Evolutionary conservation across 1,140 invertebrate species (phyloP).

Genomic region (Bombyx mandarina): DNA sequence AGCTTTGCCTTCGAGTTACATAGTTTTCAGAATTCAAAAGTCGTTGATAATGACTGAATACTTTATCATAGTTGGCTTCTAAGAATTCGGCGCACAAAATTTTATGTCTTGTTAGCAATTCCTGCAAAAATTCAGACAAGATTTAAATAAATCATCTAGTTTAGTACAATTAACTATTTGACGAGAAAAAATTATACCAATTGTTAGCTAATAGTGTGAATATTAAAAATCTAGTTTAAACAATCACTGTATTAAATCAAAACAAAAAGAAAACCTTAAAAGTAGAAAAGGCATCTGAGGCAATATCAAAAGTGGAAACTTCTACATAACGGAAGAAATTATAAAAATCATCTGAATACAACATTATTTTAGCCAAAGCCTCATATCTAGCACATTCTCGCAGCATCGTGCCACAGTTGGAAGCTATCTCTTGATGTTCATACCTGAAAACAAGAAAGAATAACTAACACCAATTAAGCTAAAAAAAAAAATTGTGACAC

Average conservation of each 20-base stretch:
- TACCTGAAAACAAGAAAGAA: constrained; percentile 78
- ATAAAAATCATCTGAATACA: constrained; percentile 98
- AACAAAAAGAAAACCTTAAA: constrained; percentile 86
- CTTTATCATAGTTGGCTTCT: constrained; percentile 98
- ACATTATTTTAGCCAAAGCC: constrained; percentile 97
- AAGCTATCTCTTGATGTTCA: constrained; percentile 98
- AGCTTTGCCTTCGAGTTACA: constrained; percentile 96
- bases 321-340: constrained; percentile 99
- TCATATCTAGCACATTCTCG: constrained; percentile 98
- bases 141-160: constrained; percentile 2
- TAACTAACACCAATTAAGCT: not conserved
- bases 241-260: too few relatives aligned
- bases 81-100: constrained; percentile 97
- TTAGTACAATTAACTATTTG: not conserved
- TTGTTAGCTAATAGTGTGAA: too few relatives aligned
- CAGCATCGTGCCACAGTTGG: constrained; percentile 99
- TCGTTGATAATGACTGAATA: constrained; percentile 97
- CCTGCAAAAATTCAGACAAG: constrained; percentile 74
- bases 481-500: not conserved
- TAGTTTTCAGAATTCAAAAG: constrained; percentile 99
- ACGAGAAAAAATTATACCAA: not conserved
- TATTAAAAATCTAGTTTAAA: too few relatives aligned
- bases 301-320: constrained; percentile 99
- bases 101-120: constrained; percentile 98
- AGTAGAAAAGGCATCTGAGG: constrained; percentile 99